Evolutionary conservation across 2,888 invertebrate species (phyloP), one percentile per base, ranked within the genome.

Genomic region (Aspidiotus rigidus): DNA sequence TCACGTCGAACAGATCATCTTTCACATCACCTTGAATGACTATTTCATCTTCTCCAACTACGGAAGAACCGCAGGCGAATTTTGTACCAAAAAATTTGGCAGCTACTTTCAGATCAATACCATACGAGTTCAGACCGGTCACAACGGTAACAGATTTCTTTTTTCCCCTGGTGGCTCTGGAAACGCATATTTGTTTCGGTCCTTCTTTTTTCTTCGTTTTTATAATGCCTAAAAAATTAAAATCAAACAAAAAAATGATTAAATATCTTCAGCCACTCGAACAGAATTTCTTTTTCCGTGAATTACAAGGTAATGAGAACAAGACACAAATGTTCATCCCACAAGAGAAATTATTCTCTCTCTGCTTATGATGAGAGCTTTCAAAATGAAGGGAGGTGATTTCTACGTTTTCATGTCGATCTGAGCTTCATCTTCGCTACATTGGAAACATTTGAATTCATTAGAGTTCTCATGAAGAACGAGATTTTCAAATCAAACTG

Each of bases 1-100:
- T 92, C 73, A 98, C 87, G 81, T 99, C 98, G 80, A 95, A 93
- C 39, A 99, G 81, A 75, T 99, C 98, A 82, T 98, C 97, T 80
- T 98, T 97, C 0, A 98, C 95, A 81, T 98, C 97, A 69, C 97
- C 98, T 80, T 99, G 98, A 77, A 99, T 96, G 60, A 99, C 98
- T 77, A 99, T 98, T 80, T 99, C 99, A 83, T 99, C 98, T 74
- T 96, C 94, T 7, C 95, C 97, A 42, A 97, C 97, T 1, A 99
- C 96, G 10, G 98, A 98, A 8, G 96, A 94, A n/a, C 98, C 98
- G 80, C 98, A 99, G 7, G 98, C 96, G 82, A 99, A 99, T 79
- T 90, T 93, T 70, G 92, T 91, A 55, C 96, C 94, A 81, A 99
- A 98, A 78, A 92, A 94, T 79, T 99, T 99, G 42, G 96, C 91